Conservation (phyloP, 2,797 vertebrate genomes). For the Myiotriccus ornatus region DNA sequence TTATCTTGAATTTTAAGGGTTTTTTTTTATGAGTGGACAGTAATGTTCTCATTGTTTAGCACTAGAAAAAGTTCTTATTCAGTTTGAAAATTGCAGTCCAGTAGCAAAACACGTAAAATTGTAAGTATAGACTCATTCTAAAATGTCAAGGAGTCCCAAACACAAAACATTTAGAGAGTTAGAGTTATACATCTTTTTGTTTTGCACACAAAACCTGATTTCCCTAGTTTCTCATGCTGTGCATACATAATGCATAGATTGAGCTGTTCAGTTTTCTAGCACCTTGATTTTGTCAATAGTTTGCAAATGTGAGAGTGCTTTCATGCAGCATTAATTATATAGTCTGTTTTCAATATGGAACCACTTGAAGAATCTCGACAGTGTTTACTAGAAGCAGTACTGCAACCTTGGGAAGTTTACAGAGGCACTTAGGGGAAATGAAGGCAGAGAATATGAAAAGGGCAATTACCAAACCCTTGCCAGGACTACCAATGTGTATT, state of each 20-base stretch:
- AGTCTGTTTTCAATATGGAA: not conserved
- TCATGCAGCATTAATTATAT: not conserved
- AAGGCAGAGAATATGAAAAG: not conserved
- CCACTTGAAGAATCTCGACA: not conserved
- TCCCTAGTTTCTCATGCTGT: not conserved
- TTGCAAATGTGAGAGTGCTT: not conserved
- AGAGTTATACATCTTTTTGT: not conserved
- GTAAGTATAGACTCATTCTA: not conserved
- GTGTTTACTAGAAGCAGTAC: not conserved
- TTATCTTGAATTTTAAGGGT: not conserved
- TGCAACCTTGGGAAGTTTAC: not conserved
- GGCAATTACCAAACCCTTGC: not conserved
- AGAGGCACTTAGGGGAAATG: not conserved
- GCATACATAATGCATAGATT: not conserved
- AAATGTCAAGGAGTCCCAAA: not conserved
- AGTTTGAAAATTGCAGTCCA: not conserved
- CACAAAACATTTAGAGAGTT: not conserved
- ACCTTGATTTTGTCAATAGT: not conserved
- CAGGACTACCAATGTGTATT: not conserved
- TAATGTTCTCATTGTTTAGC: not conserved
- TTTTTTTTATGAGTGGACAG: not conserved
- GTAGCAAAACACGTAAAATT: not conserved
- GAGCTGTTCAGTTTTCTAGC: not conserved
- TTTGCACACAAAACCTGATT: not conserved
- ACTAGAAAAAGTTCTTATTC: not conserved